Base-by-base conservation (phyloP, 2,888 invertebrate species). In the Campaea margaritaria region DNA sequence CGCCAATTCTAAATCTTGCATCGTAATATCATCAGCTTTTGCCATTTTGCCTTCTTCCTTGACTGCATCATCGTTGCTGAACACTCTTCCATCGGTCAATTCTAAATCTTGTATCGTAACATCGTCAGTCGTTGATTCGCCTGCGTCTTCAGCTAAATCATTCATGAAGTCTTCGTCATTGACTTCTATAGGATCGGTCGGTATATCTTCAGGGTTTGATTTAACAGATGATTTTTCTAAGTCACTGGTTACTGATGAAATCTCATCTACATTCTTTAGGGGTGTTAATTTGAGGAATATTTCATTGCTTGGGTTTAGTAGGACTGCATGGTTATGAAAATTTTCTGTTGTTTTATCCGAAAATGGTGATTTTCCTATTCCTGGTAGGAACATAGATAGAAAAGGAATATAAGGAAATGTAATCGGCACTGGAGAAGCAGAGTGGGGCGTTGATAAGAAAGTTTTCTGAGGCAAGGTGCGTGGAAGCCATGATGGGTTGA, bases 261-360 rank as follows among this genome's bases (percentile, higher is more conserved):
- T 31, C 0, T 27, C 16, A 13, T 50, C 21, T 14, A 2, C n/a
- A 0, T 43, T 12, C 0, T 11, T 54, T 28, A 36, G 9, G 4
- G 49, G 54, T 11, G n/a, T 49, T 21, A 45, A 4, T 31, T 59
- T 12, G n/a, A 50, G 36, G 15, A 10, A 53, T 14, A 50, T 28
- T 7, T 59, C 45, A 15, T 52, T 47, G 8, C 28, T 42, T 7
- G 14, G 5, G 16, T 28, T 50, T 0, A 1, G 0, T 27, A 27
- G 0, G 13, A 14, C 8, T 36, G 14, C 39, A 14, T 27, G 15
- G 15, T 27, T 44, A 9, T 2, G n/a, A 13, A 36, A 21, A 42
- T 15, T 43, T 13, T 21, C 36, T 8, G n/a, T n/a, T 14, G 27
- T n/a, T 7, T 43, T 28, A 10, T 49, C 56, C 0, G 9, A 1